Conservation (phyloP, 2,113 vertebrate genomes). For the Ceyx melanurus region DNA sequence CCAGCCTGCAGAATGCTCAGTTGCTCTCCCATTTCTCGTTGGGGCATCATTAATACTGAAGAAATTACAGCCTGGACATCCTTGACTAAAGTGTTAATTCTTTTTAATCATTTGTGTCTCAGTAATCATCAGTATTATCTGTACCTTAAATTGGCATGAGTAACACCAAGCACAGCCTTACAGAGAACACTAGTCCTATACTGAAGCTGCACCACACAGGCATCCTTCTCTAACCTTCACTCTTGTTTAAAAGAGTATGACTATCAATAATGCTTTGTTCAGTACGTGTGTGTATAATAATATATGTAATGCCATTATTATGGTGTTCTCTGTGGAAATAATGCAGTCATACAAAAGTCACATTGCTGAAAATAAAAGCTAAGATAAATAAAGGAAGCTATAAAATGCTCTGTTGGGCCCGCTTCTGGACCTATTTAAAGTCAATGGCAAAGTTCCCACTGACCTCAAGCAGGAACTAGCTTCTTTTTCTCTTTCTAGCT, state of each 20-base stretch:
- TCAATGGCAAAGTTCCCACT: slow-evolving; percentile 55
- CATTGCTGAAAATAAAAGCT: slow-evolving; percentile 61
- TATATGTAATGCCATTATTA: neutral
- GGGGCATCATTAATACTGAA: neutral
- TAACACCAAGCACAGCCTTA: neutral
- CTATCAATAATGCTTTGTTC: neutral
- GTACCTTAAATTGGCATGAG: neutral
- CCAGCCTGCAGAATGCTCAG: neutral
- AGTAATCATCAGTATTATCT: neutral
- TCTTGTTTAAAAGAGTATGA: neutral
- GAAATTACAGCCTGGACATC: neutral
- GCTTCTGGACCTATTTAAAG: slow-evolving; percentile 58
- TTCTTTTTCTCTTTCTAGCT: slow-evolving; percentile 44
- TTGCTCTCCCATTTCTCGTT: neutral
- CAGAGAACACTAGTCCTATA: neutral
- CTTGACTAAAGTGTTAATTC: neutral
- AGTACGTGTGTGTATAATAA: neutral
- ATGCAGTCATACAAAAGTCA: slow-evolving; percentile 46
- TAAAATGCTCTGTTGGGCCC: slow-evolving; percentile 40
- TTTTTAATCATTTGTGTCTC: neutral
- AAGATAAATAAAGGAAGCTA: slow-evolving; percentile 69
- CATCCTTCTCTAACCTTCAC: neutral
- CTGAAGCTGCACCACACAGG: neutral
- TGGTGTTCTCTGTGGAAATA: slow-evolving; percentile 21
- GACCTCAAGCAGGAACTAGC: slow-evolving; percentile 50